These are phyloP conservation scores for Latrodectus elegans DNA, from an alignment of 2,888 invertebrate genomes.

Conservation along the genomic window DNA sequence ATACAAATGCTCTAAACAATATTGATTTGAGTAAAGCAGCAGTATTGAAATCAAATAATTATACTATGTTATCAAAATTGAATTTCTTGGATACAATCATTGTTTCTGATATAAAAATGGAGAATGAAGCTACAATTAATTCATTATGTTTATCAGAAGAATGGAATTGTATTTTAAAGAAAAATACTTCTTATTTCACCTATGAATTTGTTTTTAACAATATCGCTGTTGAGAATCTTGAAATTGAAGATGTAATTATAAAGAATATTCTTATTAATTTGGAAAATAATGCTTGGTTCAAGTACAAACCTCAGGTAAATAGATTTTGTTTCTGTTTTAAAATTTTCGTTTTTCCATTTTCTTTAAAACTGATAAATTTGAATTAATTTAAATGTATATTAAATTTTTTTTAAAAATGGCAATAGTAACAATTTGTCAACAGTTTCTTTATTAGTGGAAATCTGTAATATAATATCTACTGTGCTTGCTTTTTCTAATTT, in stretches of 20 bases:
- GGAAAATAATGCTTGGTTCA: constrained; percentile 25
- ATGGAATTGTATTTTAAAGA: not conserved
- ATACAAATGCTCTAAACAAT: constrained; percentile 18
- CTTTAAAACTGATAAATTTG: no score
- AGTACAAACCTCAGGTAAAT: constrained; percentile 29
- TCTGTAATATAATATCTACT: no score
- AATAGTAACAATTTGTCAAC: no score
- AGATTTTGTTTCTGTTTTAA: not conserved
- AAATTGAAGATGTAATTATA: constrained; percentile 5
- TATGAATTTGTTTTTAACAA: not conserved
- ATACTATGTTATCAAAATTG: not conserved
- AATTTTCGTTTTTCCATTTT: no score
- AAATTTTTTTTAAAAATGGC: no score
- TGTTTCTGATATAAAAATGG: constrained; percentile 5
- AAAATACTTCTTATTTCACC: not conserved
- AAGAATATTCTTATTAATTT: not conserved
- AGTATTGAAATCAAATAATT: constrained; percentile 6
- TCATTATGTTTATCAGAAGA: not conserved
- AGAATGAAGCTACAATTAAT: constrained; percentile 18
- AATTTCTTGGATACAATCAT: not conserved
- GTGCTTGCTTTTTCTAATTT: no score
- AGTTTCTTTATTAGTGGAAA: no score
- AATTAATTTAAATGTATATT: no score
- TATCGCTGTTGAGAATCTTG: constrained; percentile 14
- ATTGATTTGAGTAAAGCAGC: constrained; percentile 29